Evolutionary conservation across 2,113 vertebrate genomes (phyloP).

Genomic region (Barnardius zonarius): DNA sequence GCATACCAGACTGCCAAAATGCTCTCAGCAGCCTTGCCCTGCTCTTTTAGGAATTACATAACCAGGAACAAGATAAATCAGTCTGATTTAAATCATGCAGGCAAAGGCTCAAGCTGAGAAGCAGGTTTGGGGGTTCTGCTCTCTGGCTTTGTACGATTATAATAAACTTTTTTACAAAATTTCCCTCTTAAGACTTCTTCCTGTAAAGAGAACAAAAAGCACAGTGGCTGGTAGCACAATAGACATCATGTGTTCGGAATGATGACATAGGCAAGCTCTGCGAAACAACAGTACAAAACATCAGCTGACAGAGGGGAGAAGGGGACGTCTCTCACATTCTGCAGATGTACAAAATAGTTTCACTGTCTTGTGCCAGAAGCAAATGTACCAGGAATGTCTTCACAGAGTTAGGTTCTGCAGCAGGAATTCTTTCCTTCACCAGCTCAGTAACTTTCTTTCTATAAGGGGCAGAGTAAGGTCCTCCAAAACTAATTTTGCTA

Average conservation of each 20-base stretch:
- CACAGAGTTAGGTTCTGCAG: background rate
- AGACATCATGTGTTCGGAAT: background rate
- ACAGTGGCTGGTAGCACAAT: background rate
- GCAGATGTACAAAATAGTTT: background rate
- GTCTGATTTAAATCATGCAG: background rate
- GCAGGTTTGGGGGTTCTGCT: background rate
- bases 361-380: background rate
- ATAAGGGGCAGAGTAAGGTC: background rate
- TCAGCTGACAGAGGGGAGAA: background rate
- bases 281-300: background rate
- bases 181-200: background rate
- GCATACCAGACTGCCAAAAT: background rate
- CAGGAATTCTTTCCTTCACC: background rate
- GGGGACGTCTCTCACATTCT: background rate
- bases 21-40: background rate
- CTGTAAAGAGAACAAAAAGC: background rate
- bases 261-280: background rate
- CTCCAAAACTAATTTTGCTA: background rate
- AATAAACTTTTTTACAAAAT: background rate
- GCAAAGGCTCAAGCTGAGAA: background rate
- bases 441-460: conserved; percentile 19
- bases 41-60: background rate
- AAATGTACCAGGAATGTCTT: background rate
- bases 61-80: background rate
- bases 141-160: background rate